These are phyloP conservation scores for Scomber japonicus DNA, from an alignment of 2,113 vertebrate genomes.

Conservation along the genomic window DNA sequence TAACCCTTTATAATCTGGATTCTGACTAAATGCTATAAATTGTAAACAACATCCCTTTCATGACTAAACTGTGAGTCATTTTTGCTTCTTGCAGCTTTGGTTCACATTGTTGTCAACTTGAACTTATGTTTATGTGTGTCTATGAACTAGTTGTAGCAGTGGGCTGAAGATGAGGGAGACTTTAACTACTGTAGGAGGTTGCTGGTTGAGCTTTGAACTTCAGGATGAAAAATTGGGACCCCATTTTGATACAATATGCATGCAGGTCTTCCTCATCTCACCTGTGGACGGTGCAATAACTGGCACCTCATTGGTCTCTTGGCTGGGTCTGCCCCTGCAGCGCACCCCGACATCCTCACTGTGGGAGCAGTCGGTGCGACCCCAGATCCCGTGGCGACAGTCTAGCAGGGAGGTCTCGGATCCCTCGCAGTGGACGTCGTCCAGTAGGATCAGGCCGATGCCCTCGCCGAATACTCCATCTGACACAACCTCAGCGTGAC, in stretches of 20 bases:
- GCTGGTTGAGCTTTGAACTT: too few species aligned
- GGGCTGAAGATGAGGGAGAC: too few species aligned
- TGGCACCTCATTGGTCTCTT: slow-evolving; percentile 82
- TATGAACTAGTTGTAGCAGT: too few species aligned
- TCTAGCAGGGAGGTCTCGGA: slow-evolving; percentile 89
- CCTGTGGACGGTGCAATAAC: slow-evolving; percentile 80
- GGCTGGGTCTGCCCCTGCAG: slow-evolving; percentile 77
- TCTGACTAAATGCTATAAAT: too few species aligned
- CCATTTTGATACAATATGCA: not conserved
- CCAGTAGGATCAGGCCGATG: slow-evolving; percentile 89
- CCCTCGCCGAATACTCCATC: slow-evolving; percentile 86
- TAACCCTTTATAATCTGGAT: too few species aligned
- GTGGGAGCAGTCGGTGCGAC: slow-evolving; percentile 92
- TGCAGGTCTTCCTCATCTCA: slow-evolving; percentile 8
- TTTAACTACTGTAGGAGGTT: too few species aligned
- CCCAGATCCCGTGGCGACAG: slow-evolving; percentile 90
- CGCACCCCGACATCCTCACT: slow-evolving; percentile 89
- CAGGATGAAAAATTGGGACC: not conserved
- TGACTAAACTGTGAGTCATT: too few species aligned
- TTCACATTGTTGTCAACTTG: too few species aligned
- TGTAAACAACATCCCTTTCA: too few species aligned
- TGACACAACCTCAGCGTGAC: slow-evolving; percentile 78
- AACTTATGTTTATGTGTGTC: too few species aligned
- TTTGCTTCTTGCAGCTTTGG: too few species aligned
- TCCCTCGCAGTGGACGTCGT: slow-evolving; percentile 89